Base-by-base conservation (phyloP, 2,113 vertebrate species). In the Ageneiosus marmoratus region DNA sequence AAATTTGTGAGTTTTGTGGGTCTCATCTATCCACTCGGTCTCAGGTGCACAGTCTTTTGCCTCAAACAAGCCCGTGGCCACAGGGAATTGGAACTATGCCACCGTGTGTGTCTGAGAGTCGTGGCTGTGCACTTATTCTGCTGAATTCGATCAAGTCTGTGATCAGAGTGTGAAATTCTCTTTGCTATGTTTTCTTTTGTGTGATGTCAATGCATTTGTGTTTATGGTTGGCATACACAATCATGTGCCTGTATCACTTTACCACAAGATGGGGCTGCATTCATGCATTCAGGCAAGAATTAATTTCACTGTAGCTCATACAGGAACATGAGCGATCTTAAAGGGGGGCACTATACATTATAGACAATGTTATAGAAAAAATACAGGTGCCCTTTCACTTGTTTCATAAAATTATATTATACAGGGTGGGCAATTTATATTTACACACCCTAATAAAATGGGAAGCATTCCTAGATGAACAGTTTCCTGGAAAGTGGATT, bases 181-280 rank as follows among this genome's bases (percentile, higher is more conserved):
- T n/a, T n/a, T n/a, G n/a, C n/a, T n/a, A n/a, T n/a, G 20, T 24
- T 55, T 53, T 55, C 32, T 75, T 22, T 11, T 55, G 20, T 74
- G 29, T 29, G 10, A 27, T 22, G 41, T 74, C 69, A 13, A 1
- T 29, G 10, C 41, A 48, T 10, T 37, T 22, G 16, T 48, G 77
- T 15, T 63, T 50, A 50, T 53, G 34, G 22, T 41, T n/a, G 48
- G 11, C 5, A 13, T 29, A 50, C 27, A 8, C 41, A 29, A 7
- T 60, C 16, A 13, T 85, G 84, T 75, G 27, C 22, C 32, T 60
- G 48, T 27, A 20, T 63, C 77, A 20, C 12, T 5, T 50, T 37
- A 48, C 67, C 88, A 88, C 85, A 83, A 87, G 85, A 80, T 83
- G 87, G 87, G 1, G 77, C 82, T 86, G 67, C 76, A 62, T 67